Percentiles rank a stretch among this genome's conserved stretches.
Conservation (phyloP, 2,113 vertebrate species). For the Nothoprocta perdicaria region DNA sequence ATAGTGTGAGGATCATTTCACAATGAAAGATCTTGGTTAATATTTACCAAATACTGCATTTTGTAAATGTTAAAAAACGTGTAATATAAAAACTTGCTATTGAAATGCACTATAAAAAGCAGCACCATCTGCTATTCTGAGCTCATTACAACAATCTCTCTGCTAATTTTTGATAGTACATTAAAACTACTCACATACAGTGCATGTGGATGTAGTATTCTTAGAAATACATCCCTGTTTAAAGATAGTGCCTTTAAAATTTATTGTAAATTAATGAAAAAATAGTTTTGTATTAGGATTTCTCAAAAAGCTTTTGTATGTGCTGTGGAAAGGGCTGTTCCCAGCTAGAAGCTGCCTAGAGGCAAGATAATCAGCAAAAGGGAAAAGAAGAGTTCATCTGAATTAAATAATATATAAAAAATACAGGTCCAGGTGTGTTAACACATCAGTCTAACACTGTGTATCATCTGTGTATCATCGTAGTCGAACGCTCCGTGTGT, state of each 20-base stretch:
- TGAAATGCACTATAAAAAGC: not conserved
- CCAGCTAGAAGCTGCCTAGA: not conserved
- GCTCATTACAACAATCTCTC: not conserved
- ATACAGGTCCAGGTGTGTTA: not conserved
- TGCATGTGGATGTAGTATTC: not conserved
- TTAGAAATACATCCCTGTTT: not conserved
- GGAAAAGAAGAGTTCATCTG: not conserved
- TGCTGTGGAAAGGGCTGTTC: not conserved
- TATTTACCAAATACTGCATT: not conserved
- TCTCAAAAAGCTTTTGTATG: not conserved
- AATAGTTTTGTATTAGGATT: not conserved
- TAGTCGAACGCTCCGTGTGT: not conserved
- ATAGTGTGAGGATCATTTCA: not conserved
- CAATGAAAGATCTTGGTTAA: not conserved
- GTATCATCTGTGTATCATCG: not conserved
- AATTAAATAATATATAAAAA: not conserved
- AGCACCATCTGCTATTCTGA: not conserved
- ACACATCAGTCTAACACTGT: not conserved
- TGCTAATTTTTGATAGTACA: not conserved
- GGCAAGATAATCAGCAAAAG: not conserved
- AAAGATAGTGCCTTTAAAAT: not conserved
- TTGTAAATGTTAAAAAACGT: not conserved
- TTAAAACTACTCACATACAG: not conserved
- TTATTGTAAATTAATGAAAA: not conserved
- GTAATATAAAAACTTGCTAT: not conserved